Percentiles rank a stretch among this genome's conserved stretches.
Conservation (phyloP, 2,797 vertebrate species). For the Gallirallus australis region DNA sequence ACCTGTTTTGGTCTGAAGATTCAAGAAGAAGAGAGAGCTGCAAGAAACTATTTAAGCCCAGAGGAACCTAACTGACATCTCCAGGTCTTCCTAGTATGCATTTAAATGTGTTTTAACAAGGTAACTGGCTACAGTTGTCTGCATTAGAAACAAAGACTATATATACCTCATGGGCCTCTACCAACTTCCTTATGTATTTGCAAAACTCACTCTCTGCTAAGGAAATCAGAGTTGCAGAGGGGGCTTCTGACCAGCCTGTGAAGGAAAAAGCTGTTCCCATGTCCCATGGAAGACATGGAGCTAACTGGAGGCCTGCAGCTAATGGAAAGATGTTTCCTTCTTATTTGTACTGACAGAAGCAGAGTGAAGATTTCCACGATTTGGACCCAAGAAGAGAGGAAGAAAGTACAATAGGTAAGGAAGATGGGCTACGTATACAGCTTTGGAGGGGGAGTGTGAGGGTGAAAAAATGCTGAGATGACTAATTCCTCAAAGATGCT, state of each 20-base stretch:
- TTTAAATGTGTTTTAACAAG: background rate
- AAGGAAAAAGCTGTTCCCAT: background rate
- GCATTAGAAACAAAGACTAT: background rate
- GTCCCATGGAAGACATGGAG: background rate
- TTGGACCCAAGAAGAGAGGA: background rate
- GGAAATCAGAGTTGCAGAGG: background rate
- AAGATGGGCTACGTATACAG: background rate
- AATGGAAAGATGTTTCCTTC: background rate
- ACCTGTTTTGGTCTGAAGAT: background rate
- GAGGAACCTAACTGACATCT: background rate
- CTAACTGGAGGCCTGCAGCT: background rate
- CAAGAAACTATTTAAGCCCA: background rate
- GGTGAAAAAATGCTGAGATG: background rate
- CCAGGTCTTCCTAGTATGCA: background rate
- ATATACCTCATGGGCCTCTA: background rate
- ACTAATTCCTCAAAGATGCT: background rate
- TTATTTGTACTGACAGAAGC: background rate
- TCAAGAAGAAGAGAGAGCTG: background rate
- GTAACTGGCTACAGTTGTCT: background rate
- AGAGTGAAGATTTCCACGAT: background rate
- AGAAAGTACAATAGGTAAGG: slow-evolving; percentile 24
- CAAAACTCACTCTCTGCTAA: background rate
- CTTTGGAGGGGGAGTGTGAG: background rate
- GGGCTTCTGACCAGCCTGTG: background rate
- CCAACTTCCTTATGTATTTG: background rate